Conservation (phyloP, 2,888 invertebrate genomes). For the Deilephila porcellus region DNA sequence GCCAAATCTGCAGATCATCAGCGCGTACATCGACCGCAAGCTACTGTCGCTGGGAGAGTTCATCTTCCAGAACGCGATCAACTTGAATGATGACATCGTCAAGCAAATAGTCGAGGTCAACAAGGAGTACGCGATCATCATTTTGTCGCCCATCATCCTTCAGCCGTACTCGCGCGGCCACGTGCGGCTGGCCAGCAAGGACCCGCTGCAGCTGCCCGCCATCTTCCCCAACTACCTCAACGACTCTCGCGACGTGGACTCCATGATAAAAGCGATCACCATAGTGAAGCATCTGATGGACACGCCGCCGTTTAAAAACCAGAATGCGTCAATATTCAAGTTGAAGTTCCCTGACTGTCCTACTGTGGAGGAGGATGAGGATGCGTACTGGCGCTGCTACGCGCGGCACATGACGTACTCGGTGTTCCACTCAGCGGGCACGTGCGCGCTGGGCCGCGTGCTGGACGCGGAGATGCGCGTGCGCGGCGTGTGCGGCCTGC, state of each 20-base stretch:
- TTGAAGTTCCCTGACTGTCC: constrained; percentile 56
- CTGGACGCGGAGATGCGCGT: constrained; percentile 60
- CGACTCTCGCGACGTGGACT: constrained; percentile 55
- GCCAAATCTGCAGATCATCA: constrained; percentile 59
- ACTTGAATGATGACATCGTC: constrained; percentile 45
- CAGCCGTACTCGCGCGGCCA: constrained; percentile 57
- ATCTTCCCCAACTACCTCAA: constrained; percentile 62
- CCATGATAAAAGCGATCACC: constrained; percentile 53
- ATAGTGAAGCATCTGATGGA: constrained; percentile 56
- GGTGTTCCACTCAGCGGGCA: constrained; percentile 63
- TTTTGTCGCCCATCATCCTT: constrained; percentile 55
- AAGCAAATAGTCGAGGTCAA: constrained; percentile 53
- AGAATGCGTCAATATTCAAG: constrained; percentile 50
- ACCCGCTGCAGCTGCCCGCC: constrained; percentile 52
- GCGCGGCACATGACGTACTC: constrained; percentile 61
- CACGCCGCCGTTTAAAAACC: constrained; percentile 43
- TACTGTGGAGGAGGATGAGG: constrained; percentile 30
- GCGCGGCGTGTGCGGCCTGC: constrained; percentile 52
- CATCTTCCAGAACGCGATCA: constrained; percentile 40
- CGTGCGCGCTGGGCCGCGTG: constrained; percentile 58
- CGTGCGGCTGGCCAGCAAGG: constrained; percentile 54
- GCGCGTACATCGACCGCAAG: constrained; percentile 53
- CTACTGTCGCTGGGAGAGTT: constrained; percentile 39
- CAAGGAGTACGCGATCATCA: constrained; percentile 48
- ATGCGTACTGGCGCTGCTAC: constrained; percentile 66